Evolutionary conservation across 2,797 vertebrate genomes (phyloP).

Genomic region (Oreochromis mossambicus): DNA sequence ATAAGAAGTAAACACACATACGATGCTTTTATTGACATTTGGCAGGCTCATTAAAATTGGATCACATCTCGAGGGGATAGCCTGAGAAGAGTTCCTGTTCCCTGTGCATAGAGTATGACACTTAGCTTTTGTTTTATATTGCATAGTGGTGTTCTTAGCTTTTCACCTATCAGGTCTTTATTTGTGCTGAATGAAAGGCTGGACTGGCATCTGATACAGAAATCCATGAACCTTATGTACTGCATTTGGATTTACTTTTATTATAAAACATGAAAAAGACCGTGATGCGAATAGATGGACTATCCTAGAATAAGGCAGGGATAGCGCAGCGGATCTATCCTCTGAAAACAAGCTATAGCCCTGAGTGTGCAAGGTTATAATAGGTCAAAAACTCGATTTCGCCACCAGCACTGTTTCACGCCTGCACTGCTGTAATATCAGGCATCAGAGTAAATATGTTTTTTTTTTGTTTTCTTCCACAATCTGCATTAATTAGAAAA

Average conservation of each 20-base stretch:
- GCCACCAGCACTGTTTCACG: constrained; percentile 47
- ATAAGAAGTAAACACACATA: constrained; percentile 43
- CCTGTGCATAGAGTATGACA: background rate
- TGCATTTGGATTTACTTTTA: background rate
- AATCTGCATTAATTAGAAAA: constrained; percentile 77
- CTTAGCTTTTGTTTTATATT: constrained; percentile 8
- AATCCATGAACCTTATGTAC: background rate
- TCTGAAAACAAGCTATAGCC: background rate
- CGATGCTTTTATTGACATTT: constrained; percentile 58
- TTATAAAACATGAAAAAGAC: background rate
- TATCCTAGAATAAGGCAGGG: background rate
- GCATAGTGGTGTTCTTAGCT: constrained; percentile 14
- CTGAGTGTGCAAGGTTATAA: background rate
- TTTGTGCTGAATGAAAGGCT: constrained; percentile 14
- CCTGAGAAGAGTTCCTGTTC: constrained; percentile 21
- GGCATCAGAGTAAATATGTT: constrained; percentile 65
- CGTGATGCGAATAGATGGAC: background rate
- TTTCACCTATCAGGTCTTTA: constrained; percentile 8
- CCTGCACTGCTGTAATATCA: constrained; percentile 44
- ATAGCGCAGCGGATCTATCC: background rate
- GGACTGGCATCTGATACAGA: background rate
- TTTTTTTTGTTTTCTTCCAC: constrained; percentile 69
- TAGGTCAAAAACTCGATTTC: constrained; percentile 25
- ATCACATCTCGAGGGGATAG: constrained; percentile 47
- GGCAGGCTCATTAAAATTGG: constrained; percentile 61